Evolutionary conservation across 1,140 invertebrate genomes (phyloP), one percentile per base, ranked within the genome.

Genomic region (Eumaeus atala): DNA sequence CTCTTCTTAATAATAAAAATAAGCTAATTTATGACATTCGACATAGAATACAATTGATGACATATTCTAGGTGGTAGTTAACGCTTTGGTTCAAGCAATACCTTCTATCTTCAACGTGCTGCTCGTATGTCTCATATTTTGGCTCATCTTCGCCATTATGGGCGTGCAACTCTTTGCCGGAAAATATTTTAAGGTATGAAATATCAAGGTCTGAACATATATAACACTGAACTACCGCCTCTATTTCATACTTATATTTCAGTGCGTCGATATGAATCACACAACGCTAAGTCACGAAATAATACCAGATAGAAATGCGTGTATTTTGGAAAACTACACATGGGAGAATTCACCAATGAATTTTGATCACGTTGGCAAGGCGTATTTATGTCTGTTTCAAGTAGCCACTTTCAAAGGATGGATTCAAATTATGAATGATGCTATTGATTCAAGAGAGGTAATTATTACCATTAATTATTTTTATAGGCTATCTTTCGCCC

Each of bases 321-420:
- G 96, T 72, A 90, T 92, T 56, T 91, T 93, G 62, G 94, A 95
- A 87, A 97, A 97, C 79, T 95, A 95, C 70, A 95, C 95, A 12
- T 99, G 98, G 98, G 92, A 94, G 84, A 98, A 98, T 88, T 97
- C 96, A 36, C 92, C 93, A 59, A 97, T 99, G 92, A 99, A 98
- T 88, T 99, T 99, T 87, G 98, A 99, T 87, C 96, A 99, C 87
- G 97, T 99, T 9, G 93, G 96, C 36, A 98, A 97, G 90, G 97
- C 97, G 18, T 99, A 99, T 87, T 89, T 99, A 64, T 97, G 96
- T 78, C 91, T 99, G 59, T 98, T 99, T 88, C 98, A 99, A 95
- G 96, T 99, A 64, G 97, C 97, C 44, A 99, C 98, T 48, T 99
- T 98, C 88, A 96, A 95, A 84, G 95, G 95, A 72, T 97, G 92